These are phyloP conservation scores for Heterochromis multidens DNA, from an alignment of 2,113 vertebrate species.

Conservation along the genomic window DNA sequence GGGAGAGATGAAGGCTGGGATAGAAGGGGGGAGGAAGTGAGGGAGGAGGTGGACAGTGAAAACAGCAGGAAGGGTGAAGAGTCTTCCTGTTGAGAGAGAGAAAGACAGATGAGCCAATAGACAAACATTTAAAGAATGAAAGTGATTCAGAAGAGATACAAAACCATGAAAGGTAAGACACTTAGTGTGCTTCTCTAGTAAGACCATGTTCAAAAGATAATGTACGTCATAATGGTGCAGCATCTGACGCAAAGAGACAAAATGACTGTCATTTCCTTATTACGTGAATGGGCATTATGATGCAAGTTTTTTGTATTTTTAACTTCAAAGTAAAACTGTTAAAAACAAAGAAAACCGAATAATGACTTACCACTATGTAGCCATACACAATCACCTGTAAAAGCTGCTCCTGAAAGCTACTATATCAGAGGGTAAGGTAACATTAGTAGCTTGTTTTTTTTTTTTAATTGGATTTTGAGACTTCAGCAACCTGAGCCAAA, in stretches of 20 bases:
- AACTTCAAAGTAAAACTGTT: background rate
- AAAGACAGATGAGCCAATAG: conserved; percentile 10
- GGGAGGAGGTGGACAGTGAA: conserved; percentile 30
- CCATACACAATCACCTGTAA: background rate
- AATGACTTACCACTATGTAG: background rate
- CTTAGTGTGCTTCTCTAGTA: background rate
- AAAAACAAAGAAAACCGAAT: background rate
- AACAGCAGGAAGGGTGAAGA: conserved; percentile 43
- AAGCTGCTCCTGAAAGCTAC: background rate
- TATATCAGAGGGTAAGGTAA: background rate
- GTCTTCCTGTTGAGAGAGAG: conserved; percentile 52
- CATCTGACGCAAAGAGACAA: background rate
- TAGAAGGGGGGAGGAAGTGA: conserved; percentile 1
- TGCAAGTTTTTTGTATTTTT: background rate
- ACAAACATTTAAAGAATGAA: conserved; percentile 16
- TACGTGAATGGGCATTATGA: background rate
- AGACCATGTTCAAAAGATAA: background rate
- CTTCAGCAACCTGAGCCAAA: background rate
- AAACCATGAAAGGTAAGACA: background rate
- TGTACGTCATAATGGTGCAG: background rate
- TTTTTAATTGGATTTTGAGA: background rate
- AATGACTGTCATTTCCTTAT: background rate
- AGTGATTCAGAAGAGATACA: background rate
- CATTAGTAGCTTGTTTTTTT: background rate
- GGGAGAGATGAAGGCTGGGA: conserved; percentile 58